These are phyloP conservation scores for Disparrhopalites patrizii DNA, from an alignment of 2,888 invertebrate species.

Conservation along the genomic window DNA sequence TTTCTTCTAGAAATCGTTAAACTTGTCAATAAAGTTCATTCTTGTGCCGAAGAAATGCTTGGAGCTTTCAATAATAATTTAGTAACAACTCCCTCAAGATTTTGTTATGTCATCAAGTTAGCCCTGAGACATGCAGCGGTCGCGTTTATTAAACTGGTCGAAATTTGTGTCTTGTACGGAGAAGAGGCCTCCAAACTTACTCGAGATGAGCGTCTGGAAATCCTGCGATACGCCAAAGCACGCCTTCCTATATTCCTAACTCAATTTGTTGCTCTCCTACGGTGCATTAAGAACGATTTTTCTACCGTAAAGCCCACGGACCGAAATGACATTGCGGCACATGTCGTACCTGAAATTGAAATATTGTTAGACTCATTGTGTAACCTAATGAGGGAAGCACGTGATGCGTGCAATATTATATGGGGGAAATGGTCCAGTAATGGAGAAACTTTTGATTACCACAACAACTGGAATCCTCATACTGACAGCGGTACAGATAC, in stretches of 20 bases:
- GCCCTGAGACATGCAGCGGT: conserved; percentile 61
- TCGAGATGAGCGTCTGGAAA: conserved; percentile 63
- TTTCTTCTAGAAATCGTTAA: conserved; percentile 59
- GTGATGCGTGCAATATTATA: conserved; percentile 45
- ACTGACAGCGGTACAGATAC: too few relatives aligned
- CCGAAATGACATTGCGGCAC: conserved; percentile 61
- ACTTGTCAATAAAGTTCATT: conserved; percentile 63
- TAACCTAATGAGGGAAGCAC: conserved; percentile 58
- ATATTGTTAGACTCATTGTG: conserved; percentile 60
- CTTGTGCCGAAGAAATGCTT: conserved; percentile 54
- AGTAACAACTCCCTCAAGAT: conserved; percentile 57
- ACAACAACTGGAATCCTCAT: neutral
- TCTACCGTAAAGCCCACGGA: conserved; percentile 59
- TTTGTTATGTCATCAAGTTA: conserved; percentile 62
- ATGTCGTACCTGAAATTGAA: conserved; percentile 67
- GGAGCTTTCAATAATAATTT: conserved; percentile 40
- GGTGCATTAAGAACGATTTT: conserved; percentile 60
- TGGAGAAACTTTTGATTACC: conserved; percentile 9
- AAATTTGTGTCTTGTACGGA: conserved; percentile 64
- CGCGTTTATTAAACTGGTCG: conserved; percentile 56
- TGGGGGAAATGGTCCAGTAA: conserved; percentile 41
- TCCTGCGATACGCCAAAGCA: conserved; percentile 63
- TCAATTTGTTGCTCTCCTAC: conserved; percentile 60
- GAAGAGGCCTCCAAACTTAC: conserved; percentile 61
- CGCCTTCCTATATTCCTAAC: conserved; percentile 64